Conservation (phyloP, 2,113 vertebrate genomes). For the Enhydra lutris region DNA sequence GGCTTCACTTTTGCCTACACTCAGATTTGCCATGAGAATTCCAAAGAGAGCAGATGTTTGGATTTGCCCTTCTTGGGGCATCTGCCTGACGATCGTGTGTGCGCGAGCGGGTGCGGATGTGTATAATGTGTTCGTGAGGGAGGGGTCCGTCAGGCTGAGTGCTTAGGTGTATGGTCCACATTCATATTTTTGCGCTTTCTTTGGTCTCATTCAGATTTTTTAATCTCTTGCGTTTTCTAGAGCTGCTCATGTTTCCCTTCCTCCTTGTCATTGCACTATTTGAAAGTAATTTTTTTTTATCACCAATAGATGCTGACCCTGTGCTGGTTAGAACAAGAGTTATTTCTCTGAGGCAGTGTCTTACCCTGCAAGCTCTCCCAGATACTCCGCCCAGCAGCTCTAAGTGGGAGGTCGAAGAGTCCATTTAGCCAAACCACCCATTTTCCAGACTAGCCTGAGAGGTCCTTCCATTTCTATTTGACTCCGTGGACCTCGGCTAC, state of each 20-base stretch:
- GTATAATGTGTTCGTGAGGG: background rate
- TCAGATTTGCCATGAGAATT: constrained; percentile 32
- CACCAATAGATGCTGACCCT: background rate
- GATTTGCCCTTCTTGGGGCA: constrained; percentile 23
- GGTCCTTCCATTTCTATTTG: background rate
- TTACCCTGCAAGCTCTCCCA: background rate
- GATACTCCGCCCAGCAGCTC: background rate
- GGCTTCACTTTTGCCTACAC: background rate
- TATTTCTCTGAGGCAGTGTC: background rate
- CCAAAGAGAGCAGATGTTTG: constrained; percentile 52
- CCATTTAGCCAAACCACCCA: background rate
- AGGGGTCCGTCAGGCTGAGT: background rate
- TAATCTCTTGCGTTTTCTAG: background rate
- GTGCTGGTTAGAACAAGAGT: background rate
- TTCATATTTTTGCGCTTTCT: background rate
- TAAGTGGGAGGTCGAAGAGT: background rate
- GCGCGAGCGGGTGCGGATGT: background rate
- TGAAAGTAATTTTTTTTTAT: background rate
- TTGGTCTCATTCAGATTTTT: background rate
- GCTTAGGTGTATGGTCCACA: background rate
- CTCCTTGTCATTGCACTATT: background rate
- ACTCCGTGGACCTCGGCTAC: background rate
- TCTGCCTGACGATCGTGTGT: background rate
- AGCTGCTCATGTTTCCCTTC: background rate
- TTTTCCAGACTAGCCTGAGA: background rate